Evolutionary conservation across 1,140 invertebrate species (phyloP), one percentile per base, ranked within the genome.

Genomic region (Trachelipus rathkii): DNA sequence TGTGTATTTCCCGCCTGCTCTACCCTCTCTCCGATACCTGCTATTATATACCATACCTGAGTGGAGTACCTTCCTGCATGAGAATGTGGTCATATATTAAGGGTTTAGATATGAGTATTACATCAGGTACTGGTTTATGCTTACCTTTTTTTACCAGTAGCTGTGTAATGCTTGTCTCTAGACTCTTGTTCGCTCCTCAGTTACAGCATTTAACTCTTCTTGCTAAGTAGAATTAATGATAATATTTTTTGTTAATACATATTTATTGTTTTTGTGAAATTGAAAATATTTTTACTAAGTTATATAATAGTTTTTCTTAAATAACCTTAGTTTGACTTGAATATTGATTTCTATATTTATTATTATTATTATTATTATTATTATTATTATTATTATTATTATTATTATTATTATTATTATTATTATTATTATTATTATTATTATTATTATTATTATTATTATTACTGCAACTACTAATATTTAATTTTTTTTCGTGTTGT

Each of bases 101-200:
- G 50, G 3, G 50, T 60, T 19, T 19, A 60, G 50, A 15, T 13
- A 60, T 60, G 50, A 60, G 50, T 60, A 60, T 60, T 60, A 60
- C 50, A 60, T 60, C 50, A 60, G 50, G 50, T 60, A 60, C 50
- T 60, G 50, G 50, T 60, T 13, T 60, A 4, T 4, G 50, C 33
- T 33, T 33, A 33, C 33, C 33, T 33, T 33, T 60, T 19, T 15
- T 19, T 60, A 60, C 50, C 50, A 60, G 50, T 60, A 8, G 50
- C 50, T 60, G 50, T 60, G 50, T 60, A 60, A 60, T 60, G 50
- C 50, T 60, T 19, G 11, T 60, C 50, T 19, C 50, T 60, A 33
- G 33, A 19, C 50, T 60, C 50, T 13, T 19, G 50, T 60, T 19
- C 19, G 50, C 19, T 60, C 19, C 50, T 60, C 50, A 13, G 19